Evolutionary conservation across 2,113 vertebrate species (phyloP).

Genomic region (Andinoacara biseriatus): DNA sequence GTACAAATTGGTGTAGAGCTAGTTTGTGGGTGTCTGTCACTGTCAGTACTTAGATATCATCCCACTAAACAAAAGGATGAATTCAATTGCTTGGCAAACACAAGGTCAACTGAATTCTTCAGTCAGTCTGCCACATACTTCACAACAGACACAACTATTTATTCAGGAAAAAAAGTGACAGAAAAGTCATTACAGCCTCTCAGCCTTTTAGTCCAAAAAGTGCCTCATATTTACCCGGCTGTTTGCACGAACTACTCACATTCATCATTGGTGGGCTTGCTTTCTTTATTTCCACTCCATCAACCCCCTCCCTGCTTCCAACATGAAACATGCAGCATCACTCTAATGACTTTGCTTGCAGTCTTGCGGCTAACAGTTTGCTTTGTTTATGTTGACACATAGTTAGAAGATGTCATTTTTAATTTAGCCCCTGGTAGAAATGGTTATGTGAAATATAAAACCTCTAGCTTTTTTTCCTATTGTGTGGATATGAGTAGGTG

Average conservation of each 20-base stretch:
- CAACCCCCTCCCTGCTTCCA: slow-evolving; percentile 1
- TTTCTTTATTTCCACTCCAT: slow-evolving; percentile 39
- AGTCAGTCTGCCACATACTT: not conserved
- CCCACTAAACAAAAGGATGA: not conserved
- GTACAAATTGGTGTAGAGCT: not conserved
- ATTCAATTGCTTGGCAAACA: not conserved
- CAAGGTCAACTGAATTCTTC: slow-evolving; percentile 14
- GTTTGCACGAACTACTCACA: slow-evolving; percentile 10
- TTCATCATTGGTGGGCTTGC: slow-evolving; percentile 27
- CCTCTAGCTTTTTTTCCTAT: not conserved
- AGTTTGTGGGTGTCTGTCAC: not conserved
- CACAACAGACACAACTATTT: not conserved
- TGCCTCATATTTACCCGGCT: slow-evolving; percentile 7
- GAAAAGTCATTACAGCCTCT: slow-evolving; percentile 21
- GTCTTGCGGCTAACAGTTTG: slow-evolving; percentile 10
- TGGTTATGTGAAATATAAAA: slow-evolving; percentile 8
- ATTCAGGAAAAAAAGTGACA: slow-evolving; percentile 14
- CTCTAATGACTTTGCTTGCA: slow-evolving; percentile 38
- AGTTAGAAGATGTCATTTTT: slow-evolving; percentile 47
- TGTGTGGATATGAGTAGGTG: slow-evolving; percentile 34
- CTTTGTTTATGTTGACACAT: slow-evolving; percentile 52
- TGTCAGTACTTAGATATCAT: not conserved
- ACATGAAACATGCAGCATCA: slow-evolving; percentile 28
- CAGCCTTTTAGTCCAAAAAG: not conserved
- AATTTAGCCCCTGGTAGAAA: slow-evolving; percentile 36